Base-by-base conservation (phyloP, 2,113 vertebrate genomes). In the Halcyon senegalensis region DNA sequence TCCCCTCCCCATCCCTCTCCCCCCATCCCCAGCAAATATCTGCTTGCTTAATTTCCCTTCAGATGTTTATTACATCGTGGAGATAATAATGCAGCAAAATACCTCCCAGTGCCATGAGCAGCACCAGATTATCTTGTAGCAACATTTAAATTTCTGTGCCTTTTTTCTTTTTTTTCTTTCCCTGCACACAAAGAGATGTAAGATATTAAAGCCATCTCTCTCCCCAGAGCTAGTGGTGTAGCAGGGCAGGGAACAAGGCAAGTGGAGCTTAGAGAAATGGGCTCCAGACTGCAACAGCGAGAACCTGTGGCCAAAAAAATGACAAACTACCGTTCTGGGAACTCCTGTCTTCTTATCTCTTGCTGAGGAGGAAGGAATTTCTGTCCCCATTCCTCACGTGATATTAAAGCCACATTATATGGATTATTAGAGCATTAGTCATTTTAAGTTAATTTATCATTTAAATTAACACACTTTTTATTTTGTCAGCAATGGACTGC, bases 401-500 rank as follows among this genome's bases (percentile, higher is more conserved):
- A 96, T 92, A 90, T 72, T 67, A 87, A 93, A 95, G 87, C 94
- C 91, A 92, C 84, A 92, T 91, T 91, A 93, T 64, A 91, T 2
- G 9, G 73, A 70, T 84, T 96, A 88, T 85, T 87, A 78, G 63
- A 78, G 74, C 77, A 87, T 93, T 91, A 76, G 81, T 95, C 2
- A 79, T 96, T 97, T 96, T 95, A 53, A 96, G 96, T 96, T 95
- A 93, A 96, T 95, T 92, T 95, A 87, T 94, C 94, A 89, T 91
- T 95, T 74, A 84, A 95, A 92, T 95, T 95, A 95, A 82, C 87
- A 93, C 91, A 95, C 93, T 96, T 96, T 92, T 89, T 89, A 96
- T 96, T 95, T 94, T 97, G 91, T 87, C 91, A 96, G 96, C 87
- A 81, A 56, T 37, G 80, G 76, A 55, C 89, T 94, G 87, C 80